phyloP scores from a whole-genome alignment of 2,888 invertebrate genomes.

The Cinara cedri region DNA sequence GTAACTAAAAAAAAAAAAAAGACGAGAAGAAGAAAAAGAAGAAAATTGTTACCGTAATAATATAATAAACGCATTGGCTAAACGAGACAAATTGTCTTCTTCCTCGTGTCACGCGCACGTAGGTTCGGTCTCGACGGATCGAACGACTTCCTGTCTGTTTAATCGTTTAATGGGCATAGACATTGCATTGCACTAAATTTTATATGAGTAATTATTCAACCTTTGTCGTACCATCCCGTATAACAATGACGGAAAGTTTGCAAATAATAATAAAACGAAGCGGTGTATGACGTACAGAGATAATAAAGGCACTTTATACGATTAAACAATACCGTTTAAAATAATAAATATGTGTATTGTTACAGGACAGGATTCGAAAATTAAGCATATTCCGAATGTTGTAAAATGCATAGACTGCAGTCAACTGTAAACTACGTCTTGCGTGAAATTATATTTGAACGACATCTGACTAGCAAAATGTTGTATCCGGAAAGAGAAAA shows the following conservation, averaged over 20 bases:
- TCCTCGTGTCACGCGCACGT: not conserved
- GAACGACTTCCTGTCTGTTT: conserved; percentile 33
- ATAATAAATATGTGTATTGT: too few species aligned
- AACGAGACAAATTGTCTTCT: conserved; percentile 51
- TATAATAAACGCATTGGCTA: conserved; percentile 2
- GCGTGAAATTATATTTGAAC: too few species aligned
- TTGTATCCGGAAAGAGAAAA: too few species aligned
- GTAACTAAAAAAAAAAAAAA: conserved; percentile 15
- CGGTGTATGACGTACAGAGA: not conserved
- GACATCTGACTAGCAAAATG: too few species aligned
- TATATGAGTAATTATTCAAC: not conserved
- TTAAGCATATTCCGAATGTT: too few species aligned
- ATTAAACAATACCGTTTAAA: too few species aligned
- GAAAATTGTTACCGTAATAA: conserved; percentile 19
- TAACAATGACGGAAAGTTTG: not conserved
- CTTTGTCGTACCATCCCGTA: not conserved
- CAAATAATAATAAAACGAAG: not conserved
- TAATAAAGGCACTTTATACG: not conserved
- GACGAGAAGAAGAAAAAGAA: not conserved
- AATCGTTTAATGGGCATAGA: not conserved
- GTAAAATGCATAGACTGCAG: too few species aligned
- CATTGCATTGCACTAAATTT: too few species aligned
- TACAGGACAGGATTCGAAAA: too few species aligned
- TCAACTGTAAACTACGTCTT: too few species aligned
- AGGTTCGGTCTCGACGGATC: not conserved